These are phyloP conservation scores for Ladona fulva DNA, from an alignment of 1,140 invertebrate genomes.

Conservation along the genomic window DNA sequence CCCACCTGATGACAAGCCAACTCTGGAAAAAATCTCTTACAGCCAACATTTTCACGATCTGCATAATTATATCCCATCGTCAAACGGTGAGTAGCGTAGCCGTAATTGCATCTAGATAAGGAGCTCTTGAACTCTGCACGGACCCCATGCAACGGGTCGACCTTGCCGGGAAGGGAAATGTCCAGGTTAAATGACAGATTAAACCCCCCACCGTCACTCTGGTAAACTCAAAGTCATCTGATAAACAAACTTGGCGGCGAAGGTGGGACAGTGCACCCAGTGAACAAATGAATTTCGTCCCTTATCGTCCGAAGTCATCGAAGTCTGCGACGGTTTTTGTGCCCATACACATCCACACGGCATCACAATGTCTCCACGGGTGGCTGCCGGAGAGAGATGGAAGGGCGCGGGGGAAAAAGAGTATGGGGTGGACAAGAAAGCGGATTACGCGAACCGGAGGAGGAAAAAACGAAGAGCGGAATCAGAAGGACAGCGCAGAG, in stretches of 20 bases:
- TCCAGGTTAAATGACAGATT: conserved; percentile 2
- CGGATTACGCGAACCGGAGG: background rate
- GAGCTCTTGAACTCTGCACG: background rate
- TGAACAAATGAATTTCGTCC: conserved; percentile 1
- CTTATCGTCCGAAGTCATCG: background rate
- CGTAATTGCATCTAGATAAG: conserved; percentile 3
- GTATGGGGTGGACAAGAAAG: background rate
- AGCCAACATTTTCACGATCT: background rate
- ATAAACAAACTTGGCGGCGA: background rate
- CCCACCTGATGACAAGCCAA: background rate
- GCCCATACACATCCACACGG: conserved; percentile 1
- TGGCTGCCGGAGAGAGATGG: background rate
- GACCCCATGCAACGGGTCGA: background rate
- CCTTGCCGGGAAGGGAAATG: background rate
- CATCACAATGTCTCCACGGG: background rate
- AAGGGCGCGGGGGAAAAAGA: background rate
- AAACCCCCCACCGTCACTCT: background rate
- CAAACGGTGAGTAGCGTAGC: background rate
- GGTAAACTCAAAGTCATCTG: conserved; percentile 9
- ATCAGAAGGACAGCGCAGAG: background rate
- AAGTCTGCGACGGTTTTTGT: conserved; percentile 9
- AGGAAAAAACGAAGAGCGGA: background rate
- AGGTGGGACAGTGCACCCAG: background rate
- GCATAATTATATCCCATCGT: background rate
- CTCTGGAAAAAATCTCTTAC: background rate